These are phyloP conservation scores for Entelurus aequoreus DNA, from an alignment of 2,113 vertebrate species.

Conservation along the genomic window DNA sequence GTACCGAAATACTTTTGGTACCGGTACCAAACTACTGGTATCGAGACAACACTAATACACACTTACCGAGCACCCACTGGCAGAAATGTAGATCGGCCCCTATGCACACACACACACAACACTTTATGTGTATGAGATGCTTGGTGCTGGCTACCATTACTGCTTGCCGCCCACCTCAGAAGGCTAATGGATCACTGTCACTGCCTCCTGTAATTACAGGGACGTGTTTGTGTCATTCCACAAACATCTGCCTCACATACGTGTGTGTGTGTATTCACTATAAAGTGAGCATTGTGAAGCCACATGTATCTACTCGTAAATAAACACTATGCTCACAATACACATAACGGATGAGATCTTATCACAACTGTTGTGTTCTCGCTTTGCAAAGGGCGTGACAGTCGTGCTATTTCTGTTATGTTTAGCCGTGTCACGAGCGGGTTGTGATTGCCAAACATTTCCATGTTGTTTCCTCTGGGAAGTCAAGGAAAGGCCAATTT, in stretches of 20 bases:
- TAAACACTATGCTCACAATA: background rate
- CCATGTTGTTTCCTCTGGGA: background rate
- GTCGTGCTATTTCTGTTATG: background rate
- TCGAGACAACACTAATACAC: too few species aligned
- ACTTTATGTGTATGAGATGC: conserved; percentile 1
- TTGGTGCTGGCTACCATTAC: conserved; percentile 9
- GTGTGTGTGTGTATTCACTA: conserved; percentile 7
- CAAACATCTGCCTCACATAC: conserved; percentile 27
- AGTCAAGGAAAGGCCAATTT: background rate
- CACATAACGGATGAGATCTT: background rate
- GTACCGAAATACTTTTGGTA: too few species aligned
- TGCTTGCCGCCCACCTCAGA: conserved; percentile 25
- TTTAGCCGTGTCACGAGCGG: background rate
- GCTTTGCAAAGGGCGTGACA: too few species aligned
- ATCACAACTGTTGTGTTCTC: too few species aligned
- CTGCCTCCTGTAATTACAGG: conserved; percentile 55
- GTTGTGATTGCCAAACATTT: conserved; percentile 2
- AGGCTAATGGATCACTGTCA: conserved; percentile 57
- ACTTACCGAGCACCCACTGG: too few species aligned
- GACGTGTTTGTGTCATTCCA: conserved; percentile 51
- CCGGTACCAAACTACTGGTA: too few species aligned
- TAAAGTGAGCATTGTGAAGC: background rate
- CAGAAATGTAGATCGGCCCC: too few species aligned
- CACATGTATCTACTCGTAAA: background rate
- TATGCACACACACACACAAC: background rate